These are phyloP conservation scores for Erythrolamprus reginae DNA, from an alignment of 2,113 vertebrate genomes.

Conservation along the genomic window DNA sequence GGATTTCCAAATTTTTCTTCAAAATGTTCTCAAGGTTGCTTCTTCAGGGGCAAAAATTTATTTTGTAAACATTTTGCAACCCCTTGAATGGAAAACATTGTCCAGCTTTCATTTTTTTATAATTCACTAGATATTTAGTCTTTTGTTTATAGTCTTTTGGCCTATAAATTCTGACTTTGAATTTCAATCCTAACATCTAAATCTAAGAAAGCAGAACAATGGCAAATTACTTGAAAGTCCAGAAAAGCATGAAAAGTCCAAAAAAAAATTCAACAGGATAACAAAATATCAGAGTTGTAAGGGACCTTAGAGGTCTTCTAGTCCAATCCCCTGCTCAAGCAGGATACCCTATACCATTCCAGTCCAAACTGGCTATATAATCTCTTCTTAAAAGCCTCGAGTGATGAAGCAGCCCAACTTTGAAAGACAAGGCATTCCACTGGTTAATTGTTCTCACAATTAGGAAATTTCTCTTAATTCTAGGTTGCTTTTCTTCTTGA, in stretches of 20 bases:
- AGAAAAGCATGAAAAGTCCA: not conserved
- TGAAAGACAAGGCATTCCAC: no score
- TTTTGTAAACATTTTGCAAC: not conserved
- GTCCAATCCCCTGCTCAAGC: no score
- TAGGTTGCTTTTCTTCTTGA: no score
- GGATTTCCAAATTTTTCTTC: not conserved
- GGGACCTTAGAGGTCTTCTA: no score
- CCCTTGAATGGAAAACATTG: not conserved
- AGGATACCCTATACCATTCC: no score
- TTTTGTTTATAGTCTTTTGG: not conserved
- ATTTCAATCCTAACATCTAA: not conserved
- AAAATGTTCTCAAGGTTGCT: not conserved
- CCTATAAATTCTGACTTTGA: not conserved
- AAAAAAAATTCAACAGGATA: not conserved
- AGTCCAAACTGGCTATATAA: no score
- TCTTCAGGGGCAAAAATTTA: not conserved
- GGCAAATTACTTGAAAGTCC: not conserved
- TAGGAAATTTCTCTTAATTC: no score
- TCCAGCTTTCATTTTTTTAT: not conserved
- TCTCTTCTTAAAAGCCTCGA: no score
- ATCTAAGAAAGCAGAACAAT: not conserved
- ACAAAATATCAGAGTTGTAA: no score
- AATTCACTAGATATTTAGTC: not conserved
- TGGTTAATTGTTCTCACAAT: no score
- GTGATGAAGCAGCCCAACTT: no score